Percentiles rank a stretch among this genome's conserved stretches.
phyloP scores from a whole-genome alignment of 2,888 invertebrate genomes.

The Morinoia aosen region DNA sequence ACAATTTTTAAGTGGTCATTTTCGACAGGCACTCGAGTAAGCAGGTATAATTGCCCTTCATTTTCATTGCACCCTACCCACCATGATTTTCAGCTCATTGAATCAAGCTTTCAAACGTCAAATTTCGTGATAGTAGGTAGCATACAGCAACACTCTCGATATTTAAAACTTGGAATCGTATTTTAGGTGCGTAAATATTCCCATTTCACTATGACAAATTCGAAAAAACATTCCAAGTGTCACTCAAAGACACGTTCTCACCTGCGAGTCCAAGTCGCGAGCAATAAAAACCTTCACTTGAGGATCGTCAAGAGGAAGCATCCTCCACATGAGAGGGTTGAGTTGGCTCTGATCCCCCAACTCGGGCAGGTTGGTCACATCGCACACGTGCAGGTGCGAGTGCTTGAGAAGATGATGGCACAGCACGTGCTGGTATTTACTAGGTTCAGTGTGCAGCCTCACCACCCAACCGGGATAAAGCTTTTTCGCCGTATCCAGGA shows the following conservation, averaged over 20 bases:
- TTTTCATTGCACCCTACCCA: no score
- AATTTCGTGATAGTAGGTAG: not conserved
- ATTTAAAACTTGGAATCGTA: not conserved
- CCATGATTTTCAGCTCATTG: no score
- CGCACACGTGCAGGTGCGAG: not conserved
- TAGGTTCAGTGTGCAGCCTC: not conserved
- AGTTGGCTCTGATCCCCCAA: not conserved
- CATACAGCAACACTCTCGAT: not conserved
- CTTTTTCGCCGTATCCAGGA: not conserved
- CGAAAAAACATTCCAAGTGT: not conserved
- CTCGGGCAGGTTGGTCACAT: not conserved
- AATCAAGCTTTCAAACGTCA: not conserved
- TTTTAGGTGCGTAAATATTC: no score
- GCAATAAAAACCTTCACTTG: constrained; percentile 66
- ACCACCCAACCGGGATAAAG: constrained; percentile 9
- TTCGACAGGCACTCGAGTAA: no score
- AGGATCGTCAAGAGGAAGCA: constrained; percentile 66
- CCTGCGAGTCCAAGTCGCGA: constrained; percentile 67
- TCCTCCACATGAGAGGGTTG: constrained; percentile 60
- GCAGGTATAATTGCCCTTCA: no score
- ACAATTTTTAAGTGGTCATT: no score
- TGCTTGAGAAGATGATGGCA: not conserved
- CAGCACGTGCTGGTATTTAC: not conserved
- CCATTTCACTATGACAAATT: not conserved
- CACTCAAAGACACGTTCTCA: not conserved